These are phyloP conservation scores for Keiferia lycopersicella DNA, from an alignment of 2,888 invertebrate genomes.

Conservation along the genomic window DNA sequence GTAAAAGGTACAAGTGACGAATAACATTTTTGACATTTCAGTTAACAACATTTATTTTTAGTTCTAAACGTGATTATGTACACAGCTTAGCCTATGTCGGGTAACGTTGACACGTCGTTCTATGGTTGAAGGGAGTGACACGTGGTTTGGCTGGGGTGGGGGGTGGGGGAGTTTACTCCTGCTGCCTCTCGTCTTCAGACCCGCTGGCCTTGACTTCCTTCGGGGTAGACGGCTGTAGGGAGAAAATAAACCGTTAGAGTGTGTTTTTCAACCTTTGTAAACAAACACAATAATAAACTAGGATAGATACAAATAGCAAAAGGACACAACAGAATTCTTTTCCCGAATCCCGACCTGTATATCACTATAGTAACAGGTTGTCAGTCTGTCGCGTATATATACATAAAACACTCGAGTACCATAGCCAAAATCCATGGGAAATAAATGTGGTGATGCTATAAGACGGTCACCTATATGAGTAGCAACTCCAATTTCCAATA, in stretches of 20 bases:
- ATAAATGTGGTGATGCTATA: too few relatives aligned
- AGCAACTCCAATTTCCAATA: too few relatives aligned
- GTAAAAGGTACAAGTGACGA: conserved; percentile 33
- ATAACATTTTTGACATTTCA: conserved; percentile 37
- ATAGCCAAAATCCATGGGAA: too few relatives aligned
- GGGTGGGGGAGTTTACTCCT: conserved; percentile 52
- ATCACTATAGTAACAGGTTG: too few relatives aligned
- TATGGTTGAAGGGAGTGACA: conserved; percentile 26
- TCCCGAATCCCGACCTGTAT: too few relatives aligned
- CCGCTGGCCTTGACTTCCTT: conserved; percentile 73
- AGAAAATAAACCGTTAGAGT: conserved; percentile 29
- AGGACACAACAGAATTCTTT: too few relatives aligned
- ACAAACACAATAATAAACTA: too few relatives aligned
- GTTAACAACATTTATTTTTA: conserved; percentile 57
- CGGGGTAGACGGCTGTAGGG: conserved; percentile 66
- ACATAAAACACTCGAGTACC: too few relatives aligned
- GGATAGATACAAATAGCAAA: too few relatives aligned
- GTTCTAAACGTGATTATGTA: conserved; percentile 55
- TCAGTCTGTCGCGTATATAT: too few relatives aligned
- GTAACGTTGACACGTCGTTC: conserved; percentile 64
- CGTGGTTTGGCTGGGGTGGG: conserved; percentile 23
- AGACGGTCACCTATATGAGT: too few relatives aligned
- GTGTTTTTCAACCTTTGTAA: background rate
- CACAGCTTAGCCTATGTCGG: conserved; percentile 63
- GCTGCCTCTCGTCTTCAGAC: conserved; percentile 70